Conservation (phyloP, 2,113 vertebrate species). For the Dasyurus viverrinus region DNA sequence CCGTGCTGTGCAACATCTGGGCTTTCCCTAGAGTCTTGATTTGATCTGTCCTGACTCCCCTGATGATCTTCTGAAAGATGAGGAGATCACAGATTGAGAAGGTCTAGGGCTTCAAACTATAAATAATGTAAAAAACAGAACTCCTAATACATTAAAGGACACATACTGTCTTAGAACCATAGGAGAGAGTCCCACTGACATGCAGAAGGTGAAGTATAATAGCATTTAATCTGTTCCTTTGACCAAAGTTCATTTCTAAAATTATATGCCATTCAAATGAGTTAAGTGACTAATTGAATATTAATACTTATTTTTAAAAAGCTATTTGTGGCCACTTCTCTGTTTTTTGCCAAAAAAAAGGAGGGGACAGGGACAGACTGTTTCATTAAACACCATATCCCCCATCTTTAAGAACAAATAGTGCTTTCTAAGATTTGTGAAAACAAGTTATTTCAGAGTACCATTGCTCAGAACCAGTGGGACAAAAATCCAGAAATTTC, state of each 20-base stretch:
- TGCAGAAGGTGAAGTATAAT: slow-evolving; percentile 8
- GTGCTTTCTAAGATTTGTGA: slow-evolving; percentile 52
- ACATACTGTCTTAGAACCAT: slow-evolving; percentile 30
- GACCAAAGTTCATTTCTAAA: slow-evolving; percentile 50
- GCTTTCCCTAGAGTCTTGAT: slow-evolving; percentile 39
- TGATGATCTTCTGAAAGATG: slow-evolving; percentile 57
- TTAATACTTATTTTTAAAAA: slow-evolving; percentile 34
- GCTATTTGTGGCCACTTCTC: slow-evolving; percentile 7
- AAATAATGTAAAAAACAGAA: slow-evolving; percentile 63
- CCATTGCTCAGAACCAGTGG: slow-evolving; percentile 50
- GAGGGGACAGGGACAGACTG: slow-evolving; percentile 5
- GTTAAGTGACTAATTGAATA: slow-evolving; percentile 22
- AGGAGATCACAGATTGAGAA: slow-evolving; percentile 29
- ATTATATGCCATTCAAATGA: slow-evolving; percentile 38
- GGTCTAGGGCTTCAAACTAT: slow-evolving; percentile 31
- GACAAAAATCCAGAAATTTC: slow-evolving; percentile 70
- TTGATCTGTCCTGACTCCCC: slow-evolving; percentile 59
- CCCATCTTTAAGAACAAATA: slow-evolving; percentile 61
- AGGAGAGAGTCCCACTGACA: neutral
- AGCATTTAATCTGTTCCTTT: slow-evolving; percentile 49
- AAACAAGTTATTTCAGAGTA: slow-evolving; percentile 60
- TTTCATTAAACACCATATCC: slow-evolving; percentile 53
- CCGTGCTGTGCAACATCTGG: slow-evolving; percentile 32
- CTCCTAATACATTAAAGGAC: slow-evolving; percentile 44
- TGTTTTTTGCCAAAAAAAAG: slow-evolving; percentile 48